Percentiles rank a stretch among this genome's conserved stretches.
These are phyloP conservation scores for Drosophila mettleri DNA, from an alignment of 2,888 invertebrate genomes.

Conservation along the genomic window DNA sequence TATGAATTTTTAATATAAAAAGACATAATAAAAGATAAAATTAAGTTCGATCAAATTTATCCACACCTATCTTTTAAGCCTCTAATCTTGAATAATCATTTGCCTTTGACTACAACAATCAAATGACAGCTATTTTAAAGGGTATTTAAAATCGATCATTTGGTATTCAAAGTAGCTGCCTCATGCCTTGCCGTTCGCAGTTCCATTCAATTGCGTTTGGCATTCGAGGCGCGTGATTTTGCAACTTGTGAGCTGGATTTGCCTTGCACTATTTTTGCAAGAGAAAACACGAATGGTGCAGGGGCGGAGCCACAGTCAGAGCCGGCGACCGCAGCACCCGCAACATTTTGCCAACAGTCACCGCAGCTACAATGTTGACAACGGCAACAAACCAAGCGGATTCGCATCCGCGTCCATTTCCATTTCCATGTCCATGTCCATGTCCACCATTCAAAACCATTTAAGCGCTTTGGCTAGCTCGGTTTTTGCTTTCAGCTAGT, in stretches of 20 bases:
- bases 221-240: constrained; percentile 75
- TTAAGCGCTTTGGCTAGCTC: constrained; percentile 69
- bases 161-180: constrained; percentile 16
- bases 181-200: constrained; percentile 13
- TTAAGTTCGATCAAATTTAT: background rate
- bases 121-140: background rate
- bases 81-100: background rate
- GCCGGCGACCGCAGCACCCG: constrained; percentile 45
- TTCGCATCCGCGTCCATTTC: constrained; percentile 44
- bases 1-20: background rate
- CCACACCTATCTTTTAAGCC: background rate
- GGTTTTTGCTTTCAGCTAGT: constrained; percentile 39
- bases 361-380: constrained; percentile 76
- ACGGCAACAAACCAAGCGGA: constrained; percentile 33
- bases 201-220: constrained; percentile 72
- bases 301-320: background rate
- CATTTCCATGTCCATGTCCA: constrained; percentile 45
- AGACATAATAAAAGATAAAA: background rate
- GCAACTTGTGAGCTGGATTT: constrained; percentile 75
- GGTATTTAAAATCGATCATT: background rate
- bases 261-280: constrained; percentile 62
- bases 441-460: constrained; percentile 76
- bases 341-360: constrained; percentile 56
- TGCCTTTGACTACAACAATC: background rate
- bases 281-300: background rate